Evolutionary conservation across 1,140 invertebrate genomes (phyloP), one percentile per base, ranked within the genome.

Genomic region (Drosophila lacertosa): DNA sequence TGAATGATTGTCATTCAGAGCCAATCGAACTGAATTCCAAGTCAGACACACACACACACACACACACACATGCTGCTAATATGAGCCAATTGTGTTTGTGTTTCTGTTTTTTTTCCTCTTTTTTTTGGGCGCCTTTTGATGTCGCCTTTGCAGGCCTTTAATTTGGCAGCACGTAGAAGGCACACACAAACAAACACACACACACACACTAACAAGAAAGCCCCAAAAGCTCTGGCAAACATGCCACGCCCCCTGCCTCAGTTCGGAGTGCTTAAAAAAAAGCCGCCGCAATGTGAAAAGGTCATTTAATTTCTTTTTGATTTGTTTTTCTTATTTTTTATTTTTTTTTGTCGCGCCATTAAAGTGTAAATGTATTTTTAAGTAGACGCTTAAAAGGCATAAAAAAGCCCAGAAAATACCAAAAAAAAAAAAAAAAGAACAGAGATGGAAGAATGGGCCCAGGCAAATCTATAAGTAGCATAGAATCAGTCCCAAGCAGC

Each of bases 301-400:
- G 82, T 88, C 82, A 89, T 73, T 89, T 88, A 88, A 88, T 88
- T 89, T 89, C 82, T 88, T 88, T 88, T 88, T 88, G 82, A 88
- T 88, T 88, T 89, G 82, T 88, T 86, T 77, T 76, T 67, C 11
- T 22, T 0, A 42, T 64, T 47, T 54, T 32, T 10, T 32, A 48
- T 37, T 59, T 58, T 33, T 18, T 50, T 54, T 26, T 62, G 64
- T 73, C 65, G 50, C 66, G 65, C 84, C 82, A 88, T 86, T 86
- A 89, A 89, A 89, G 82, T 88, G 82, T 88, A 88, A 88, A 88
- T 88, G 82, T 88, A 88, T 89, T 88, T 88, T 88, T 88, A 88
- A 88, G 82, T 88, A 82, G 81, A 74, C 74, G 70, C 62, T 55
- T 54, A 70, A 64, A 69, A 73, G 32, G 60, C 60, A 26, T 32